Percentiles rank a stretch among this genome's conserved stretches.
phyloP scores from a whole-genome alignment of 2,113 vertebrate species.

The Gymnocephalus cernua region DNA sequence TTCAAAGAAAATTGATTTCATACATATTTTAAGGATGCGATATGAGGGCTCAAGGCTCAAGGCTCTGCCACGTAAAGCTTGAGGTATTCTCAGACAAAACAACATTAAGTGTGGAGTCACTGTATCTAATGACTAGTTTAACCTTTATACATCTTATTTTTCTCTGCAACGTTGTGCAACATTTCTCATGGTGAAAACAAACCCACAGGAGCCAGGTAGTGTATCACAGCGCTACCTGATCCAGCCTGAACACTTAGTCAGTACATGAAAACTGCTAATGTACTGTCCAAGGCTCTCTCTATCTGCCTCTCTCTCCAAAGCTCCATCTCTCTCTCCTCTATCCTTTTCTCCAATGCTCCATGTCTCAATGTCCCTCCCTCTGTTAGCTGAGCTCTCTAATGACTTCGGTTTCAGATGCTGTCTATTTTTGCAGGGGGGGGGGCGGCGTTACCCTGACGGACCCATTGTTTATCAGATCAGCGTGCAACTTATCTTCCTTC shows the following conservation, averaged over 20 bases:
- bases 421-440: slow-evolving; percentile 48
- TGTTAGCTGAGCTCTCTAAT: slow-evolving; percentile 61
- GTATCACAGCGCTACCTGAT: slow-evolving; percentile 63
- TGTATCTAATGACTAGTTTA: slow-evolving; percentile 8
- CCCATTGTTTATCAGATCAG: slow-evolving; percentile 71
- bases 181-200: slow-evolving; percentile 58
- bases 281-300: slow-evolving; percentile 55
- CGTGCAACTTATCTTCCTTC: slow-evolving; percentile 32
- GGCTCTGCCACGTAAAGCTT: slow-evolving; percentile 4
- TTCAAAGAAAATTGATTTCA: slow-evolving; percentile 61
- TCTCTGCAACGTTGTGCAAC: slow-evolving; percentile 9
- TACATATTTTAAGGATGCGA: slow-evolving; percentile 50
- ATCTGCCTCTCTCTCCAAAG: neutral
- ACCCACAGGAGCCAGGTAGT: slow-evolving; percentile 53
- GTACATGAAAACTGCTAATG: slow-evolving; percentile 68
- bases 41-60: neutral
- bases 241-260: slow-evolving; percentile 64
- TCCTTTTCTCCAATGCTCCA: neutral
- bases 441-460: slow-evolving; percentile 44
- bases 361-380: slow-evolving; percentile 23
- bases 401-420: slow-evolving; percentile 71
- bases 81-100: slow-evolving; percentile 17
- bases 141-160: slow-evolving; percentile 26
- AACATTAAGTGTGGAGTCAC: neutral
- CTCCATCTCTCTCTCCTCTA: slow-evolving; percentile 6